phyloP scores from a whole-genome alignment of 2,113 vertebrate species.

The Polyodon spathula region DNA sequence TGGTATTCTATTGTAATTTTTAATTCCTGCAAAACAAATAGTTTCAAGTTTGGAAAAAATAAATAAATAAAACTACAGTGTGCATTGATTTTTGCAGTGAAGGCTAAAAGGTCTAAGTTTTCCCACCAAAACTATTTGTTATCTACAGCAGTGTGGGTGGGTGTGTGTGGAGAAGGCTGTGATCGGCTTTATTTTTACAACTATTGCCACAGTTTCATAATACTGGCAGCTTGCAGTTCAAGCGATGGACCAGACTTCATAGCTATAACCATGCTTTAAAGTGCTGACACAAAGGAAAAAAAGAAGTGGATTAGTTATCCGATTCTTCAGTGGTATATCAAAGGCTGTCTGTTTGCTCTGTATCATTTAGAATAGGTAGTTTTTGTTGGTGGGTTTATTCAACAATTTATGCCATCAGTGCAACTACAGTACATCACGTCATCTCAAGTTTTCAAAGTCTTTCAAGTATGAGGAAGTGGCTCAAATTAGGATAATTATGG shows the following conservation, averaged over 20 bases:
- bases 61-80: no score
- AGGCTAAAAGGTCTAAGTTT: slow-evolving; percentile 75
- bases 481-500: no score
- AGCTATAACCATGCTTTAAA: neutral
- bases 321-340: no score
- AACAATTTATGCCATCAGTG: neutral
- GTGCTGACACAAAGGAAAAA: neutral
- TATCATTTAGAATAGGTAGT: no score
- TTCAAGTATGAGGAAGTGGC: no score
- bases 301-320: no score
- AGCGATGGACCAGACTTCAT: no score
- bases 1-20: slow-evolving; percentile 47
- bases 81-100: slow-evolving; percentile 59
- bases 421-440: no score
- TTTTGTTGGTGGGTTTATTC: no score
- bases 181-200: slow-evolving; percentile 73
- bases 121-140: slow-evolving; percentile 75
- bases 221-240: slow-evolving; percentile 54
- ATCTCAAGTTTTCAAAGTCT: no score
- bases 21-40: slow-evolving; percentile 59
- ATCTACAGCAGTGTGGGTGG: slow-evolving; percentile 61
- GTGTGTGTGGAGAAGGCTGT: slow-evolving; percentile 60
- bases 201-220: slow-evolving; percentile 69
- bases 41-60: slow-evolving; percentile 55
- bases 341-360: no score